phyloP scores from a whole-genome alignment of 2,888 invertebrate genomes.

The Theretra japonica region DNA sequence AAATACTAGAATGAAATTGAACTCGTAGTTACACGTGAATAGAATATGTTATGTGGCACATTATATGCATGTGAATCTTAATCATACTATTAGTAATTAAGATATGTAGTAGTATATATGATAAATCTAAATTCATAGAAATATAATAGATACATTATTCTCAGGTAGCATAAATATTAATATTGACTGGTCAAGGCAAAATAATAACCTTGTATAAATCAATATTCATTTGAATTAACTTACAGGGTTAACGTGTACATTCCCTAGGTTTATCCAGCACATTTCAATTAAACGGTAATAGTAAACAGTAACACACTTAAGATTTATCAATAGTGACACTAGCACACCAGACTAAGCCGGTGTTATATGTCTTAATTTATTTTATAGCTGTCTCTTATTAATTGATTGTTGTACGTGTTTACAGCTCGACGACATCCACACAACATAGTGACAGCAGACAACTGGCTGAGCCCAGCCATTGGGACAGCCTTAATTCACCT shows the following conservation, averaged over 20 bases:
- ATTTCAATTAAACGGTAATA: background rate
- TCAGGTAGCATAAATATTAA: background rate
- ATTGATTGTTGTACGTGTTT: conserved; percentile 48
- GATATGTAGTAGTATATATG: background rate
- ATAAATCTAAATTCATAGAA: background rate
- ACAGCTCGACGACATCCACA: conserved; percentile 87
- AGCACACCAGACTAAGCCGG: background rate
- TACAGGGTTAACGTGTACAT: background rate
- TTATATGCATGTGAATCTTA: background rate
- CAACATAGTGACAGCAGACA: conserved; percentile 86
- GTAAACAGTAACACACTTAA: background rate
- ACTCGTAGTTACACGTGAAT: too few species aligned
- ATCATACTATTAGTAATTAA: background rate
- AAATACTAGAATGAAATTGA: background rate
- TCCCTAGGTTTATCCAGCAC: background rate
- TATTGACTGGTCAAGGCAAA: conserved; percentile 3
- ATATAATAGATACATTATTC: background rate
- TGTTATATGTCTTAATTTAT: background rate
- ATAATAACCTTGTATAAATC: background rate
- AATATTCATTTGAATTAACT: background rate
- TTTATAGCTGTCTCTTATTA: background rate
- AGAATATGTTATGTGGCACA: background rate
- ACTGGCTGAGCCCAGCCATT: conserved; percentile 87
- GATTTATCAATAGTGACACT: background rate
- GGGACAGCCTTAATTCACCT: conserved; percentile 96